phyloP scores from a whole-genome alignment of 2,888 invertebrate species.

The Patella pellucida region DNA sequence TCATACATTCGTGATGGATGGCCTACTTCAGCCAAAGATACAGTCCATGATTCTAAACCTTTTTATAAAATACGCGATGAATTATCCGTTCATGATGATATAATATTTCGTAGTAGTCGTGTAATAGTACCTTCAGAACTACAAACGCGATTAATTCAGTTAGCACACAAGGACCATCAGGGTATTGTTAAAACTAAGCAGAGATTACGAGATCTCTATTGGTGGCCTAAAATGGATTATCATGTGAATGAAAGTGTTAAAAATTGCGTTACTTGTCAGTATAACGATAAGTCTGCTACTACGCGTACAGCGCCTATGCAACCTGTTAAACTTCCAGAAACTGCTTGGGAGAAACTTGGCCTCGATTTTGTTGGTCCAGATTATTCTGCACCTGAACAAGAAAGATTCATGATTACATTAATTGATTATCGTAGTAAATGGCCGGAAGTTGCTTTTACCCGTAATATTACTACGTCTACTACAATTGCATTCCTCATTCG shows the following conservation, averaged over 20 bases:
- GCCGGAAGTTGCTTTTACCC: constrained; percentile 60
- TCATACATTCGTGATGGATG: too few relatives aligned
- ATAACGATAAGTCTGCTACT: constrained; percentile 20
- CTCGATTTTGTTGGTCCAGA: constrained; percentile 70
- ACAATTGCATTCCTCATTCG: constrained; percentile 40
- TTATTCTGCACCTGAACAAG: constrained; percentile 25
- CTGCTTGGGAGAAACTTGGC: constrained; percentile 66
- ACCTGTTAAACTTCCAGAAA: constrained; percentile 43
- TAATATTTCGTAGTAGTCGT: constrained; percentile 41
- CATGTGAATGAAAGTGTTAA: constrained; percentile 38
- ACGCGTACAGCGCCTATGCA: constrained; percentile 37
- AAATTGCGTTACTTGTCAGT: not conserved
- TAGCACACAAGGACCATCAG: constrained; percentile 46
- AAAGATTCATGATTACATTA: constrained; percentile 58
- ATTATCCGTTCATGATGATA: constrained; percentile 42
- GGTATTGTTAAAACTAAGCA: constrained; percentile 49
- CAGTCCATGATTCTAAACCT: constrained; percentile 12
- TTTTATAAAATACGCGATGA: constrained; percentile 28
- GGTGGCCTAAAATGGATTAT: constrained; percentile 40
- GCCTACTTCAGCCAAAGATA: too few relatives aligned
- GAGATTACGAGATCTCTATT: constrained; percentile 45
- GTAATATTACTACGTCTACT: constrained; percentile 26
- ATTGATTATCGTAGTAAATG: constrained; percentile 71
- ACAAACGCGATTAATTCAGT: constrained; percentile 29
- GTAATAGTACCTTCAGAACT: too few relatives aligned